phyloP scores from a whole-genome alignment of 2,888 invertebrate species.

The Cetonia aurata region DNA sequence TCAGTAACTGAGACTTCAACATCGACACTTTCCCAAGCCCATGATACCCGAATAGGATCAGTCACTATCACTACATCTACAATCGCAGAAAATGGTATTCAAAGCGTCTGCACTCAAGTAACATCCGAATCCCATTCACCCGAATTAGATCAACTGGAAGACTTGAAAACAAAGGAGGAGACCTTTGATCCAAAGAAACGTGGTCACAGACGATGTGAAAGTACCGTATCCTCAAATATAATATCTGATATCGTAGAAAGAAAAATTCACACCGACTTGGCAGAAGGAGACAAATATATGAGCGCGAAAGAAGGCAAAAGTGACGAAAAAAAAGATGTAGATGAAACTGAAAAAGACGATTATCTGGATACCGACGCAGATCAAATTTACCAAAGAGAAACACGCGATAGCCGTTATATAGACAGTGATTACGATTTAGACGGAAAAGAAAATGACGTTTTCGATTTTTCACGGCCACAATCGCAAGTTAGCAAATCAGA shows the following conservation, averaged over 20 bases:
- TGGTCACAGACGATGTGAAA: conserved; percentile 72
- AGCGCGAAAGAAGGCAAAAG: conserved; percentile 66
- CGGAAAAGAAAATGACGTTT: conserved; percentile 47
- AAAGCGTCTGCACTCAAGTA: conserved; percentile 70
- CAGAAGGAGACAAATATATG: conserved; percentile 65
- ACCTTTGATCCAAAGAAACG: conserved; percentile 63
- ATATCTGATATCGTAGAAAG: conserved; percentile 54
- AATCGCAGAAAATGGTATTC: conserved; percentile 67
- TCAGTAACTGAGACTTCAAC: conserved; percentile 62
- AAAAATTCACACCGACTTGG: conserved; percentile 58
- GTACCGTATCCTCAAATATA: conserved; percentile 63
- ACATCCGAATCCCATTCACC: conserved; percentile 66
- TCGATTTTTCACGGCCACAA: conserved; percentile 54
- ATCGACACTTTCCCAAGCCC: conserved; percentile 58
- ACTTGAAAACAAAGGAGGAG: conserved; percentile 46
- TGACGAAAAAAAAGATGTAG: conserved; percentile 67
- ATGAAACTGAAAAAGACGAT: conserved; percentile 64
- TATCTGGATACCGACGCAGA: conserved; percentile 67
- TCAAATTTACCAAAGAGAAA: conserved; percentile 64
- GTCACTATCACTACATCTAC: conserved; percentile 69
- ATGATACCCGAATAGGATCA: conserved; percentile 63
- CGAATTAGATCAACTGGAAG: conserved; percentile 46
- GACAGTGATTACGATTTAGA: conserved; percentile 57
- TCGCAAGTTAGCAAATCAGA: conserved; percentile 63
- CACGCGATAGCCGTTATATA: conserved; percentile 62